Conservation (phyloP, 23 tunicate genomes). For the Oikopleura vanhoeffeni region DNA sequence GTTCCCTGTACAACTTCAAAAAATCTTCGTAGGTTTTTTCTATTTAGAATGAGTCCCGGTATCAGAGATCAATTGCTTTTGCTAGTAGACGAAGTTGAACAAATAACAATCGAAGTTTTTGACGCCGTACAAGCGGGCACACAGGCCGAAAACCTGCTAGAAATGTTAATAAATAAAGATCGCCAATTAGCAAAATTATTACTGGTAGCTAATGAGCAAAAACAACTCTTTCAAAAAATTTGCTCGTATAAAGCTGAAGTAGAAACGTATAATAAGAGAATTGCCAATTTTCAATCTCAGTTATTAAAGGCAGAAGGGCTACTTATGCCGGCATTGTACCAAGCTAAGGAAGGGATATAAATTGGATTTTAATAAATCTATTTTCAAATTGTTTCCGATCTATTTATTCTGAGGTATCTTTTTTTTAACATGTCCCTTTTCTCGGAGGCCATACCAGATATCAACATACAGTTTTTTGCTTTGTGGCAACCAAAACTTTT, state of each 20-base stretch:
- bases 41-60: neutral
- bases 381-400: too few relatives aligned
- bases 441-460: too few relatives aligned
- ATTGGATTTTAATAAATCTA: too few relatives aligned
- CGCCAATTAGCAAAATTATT: neutral
- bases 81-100: neutral
- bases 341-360: neutral
- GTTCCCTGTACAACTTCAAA: too few relatives aligned
- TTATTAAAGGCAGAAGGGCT: neutral
- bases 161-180: neutral
- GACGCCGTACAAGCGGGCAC: neutral
- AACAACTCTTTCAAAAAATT: neutral
- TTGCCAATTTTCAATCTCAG: neutral
- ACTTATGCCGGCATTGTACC: neutral
- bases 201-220: neutral
- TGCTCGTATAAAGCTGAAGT: neutral
- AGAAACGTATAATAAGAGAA: neutral
- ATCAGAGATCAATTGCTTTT: neutral
- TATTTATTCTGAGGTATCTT: too few relatives aligned
- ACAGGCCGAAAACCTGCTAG: neutral
- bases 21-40: too few relatives aligned
- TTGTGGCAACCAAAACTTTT: too few relatives aligned
- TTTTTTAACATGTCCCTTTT: too few relatives aligned
- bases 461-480: too few relatives aligned
- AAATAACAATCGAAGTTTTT: neutral